Base-by-base conservation (phyloP, 2,797 vertebrate species). In the Meriones psammophilus region DNA sequence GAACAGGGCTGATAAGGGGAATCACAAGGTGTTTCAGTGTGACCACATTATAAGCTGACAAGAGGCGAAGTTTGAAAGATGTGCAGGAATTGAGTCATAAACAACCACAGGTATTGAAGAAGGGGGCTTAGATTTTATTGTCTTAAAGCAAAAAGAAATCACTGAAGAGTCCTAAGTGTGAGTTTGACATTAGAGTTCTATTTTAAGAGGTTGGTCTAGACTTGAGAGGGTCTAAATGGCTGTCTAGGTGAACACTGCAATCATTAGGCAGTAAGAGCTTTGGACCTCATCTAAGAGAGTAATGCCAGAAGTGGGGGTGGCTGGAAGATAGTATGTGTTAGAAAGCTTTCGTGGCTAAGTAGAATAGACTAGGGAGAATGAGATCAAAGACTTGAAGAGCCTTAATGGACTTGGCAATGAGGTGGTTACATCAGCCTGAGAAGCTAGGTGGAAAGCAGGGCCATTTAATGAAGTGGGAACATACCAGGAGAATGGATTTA, bases 191-290 rank as follows among this genome's bases (percentile, higher is more conserved):
- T 39, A 92, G 92, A 86, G 79, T 81, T 92, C 80, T 84, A 89
- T 85, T 97, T 97, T 87, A 89, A 95, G 93, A 94, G 69, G 91
- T 17, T 81, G 6, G 8, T 90, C 54, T 89, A 92, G 76, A 80
- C 42, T 66, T 83, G 0, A 92, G 69, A 77, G 56, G 50, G 17
- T 91, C 7, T 28, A 92, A 94, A 69, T 66, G 36, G 15, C 42
- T 30, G 89, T 73, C 54, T 8, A 95, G 69, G 84, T 93, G 42
- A 80, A 76, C 24, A 91, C 5, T 76, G 46, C 28, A 22, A 74
- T 79, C 78, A 88, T 85, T 64, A 81, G 58, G 62, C 54, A 91
- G 50, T 81, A 77, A 89, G 66, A 85, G 81, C 26, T 89, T 73
- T 60, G 56, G 22, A 28, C 39, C 66, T 94, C 85, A 78, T 79